Base-by-base conservation (phyloP, 2,113 vertebrate species). In the Ginglymostoma cirratum region DNA sequence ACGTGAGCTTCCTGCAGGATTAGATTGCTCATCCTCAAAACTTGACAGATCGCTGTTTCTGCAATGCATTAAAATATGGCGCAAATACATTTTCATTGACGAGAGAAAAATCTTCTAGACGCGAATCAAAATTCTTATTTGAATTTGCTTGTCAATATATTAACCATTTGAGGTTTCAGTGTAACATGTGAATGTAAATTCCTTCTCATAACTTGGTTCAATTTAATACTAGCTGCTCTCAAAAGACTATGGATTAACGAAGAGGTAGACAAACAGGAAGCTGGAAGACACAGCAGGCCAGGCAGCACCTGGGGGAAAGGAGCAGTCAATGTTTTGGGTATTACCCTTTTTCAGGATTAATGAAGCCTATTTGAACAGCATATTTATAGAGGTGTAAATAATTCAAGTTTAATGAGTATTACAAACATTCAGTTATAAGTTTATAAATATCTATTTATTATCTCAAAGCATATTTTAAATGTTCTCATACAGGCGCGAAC, bases 21-120 rank as follows among this genome's bases (percentile, higher is more conserved):
- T 27, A 52, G 24, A 52, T 12, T 72, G 94, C 70, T 48, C 94
- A 48, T 95, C 94, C 70, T 95, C 69, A 45, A 95, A 52, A 72
- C 69, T 95, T 12, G 94, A 95, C 69, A 95, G 45, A 7, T 76
- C 42, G 72, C 94, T 95, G 67, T 95, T 95, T 72, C 94, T 95
- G 94, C 42, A 72, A 34, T 15, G 55, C 27, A 90, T 14, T 52
- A 90, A 70, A 61, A 95, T 14, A 5, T 72, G n/a, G 19, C 38
- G 72, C 8, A 70, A 38, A 67, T 38, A 69, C 15, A 95, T 42
- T 70, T 95, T 30, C 48, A 95, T 48, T 17, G 42, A 42, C 93
- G 38, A 12, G 12, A 66, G 34, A 66, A 69, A 69, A 67, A 94
- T 23, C n/a, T 42, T 38, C 0, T 94, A 21, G n/a, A 67, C 19